Evolutionary conservation across 2,797 vertebrate species (phyloP).

Genomic region (Phrynocephalus forsythii): DNA sequence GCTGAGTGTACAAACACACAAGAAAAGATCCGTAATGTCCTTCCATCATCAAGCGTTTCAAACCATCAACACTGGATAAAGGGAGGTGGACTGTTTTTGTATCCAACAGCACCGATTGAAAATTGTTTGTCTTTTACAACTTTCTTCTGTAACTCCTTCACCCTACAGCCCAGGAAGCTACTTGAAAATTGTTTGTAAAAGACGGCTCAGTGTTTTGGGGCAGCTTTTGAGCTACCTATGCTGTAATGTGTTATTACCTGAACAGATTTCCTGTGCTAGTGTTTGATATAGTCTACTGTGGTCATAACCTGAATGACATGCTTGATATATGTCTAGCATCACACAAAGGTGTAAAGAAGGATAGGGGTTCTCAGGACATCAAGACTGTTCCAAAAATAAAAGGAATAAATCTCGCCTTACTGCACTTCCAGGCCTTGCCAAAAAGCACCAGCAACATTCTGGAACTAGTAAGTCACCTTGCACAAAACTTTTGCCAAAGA

Average conservation of each 20-base stretch:
- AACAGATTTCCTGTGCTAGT: not conserved
- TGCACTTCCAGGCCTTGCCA: not conserved
- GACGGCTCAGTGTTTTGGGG: no score
- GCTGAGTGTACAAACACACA: not conserved
- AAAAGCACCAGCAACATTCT: not conserved
- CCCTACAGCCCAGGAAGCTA: no score
- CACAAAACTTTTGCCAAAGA: not conserved
- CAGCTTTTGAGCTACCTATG: no score
- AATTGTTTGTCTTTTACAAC: no score
- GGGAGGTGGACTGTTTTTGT: not conserved
- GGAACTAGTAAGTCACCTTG: not conserved
- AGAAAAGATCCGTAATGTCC: not conserved
- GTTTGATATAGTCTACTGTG: not conserved
- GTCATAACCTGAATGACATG: not conserved
- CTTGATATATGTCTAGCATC: not conserved
- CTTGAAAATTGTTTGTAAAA: no score
- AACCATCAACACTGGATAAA: not conserved
- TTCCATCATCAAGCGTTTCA: not conserved
- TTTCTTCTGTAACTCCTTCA: no score
- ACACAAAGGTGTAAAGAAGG: not conserved
- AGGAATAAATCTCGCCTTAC: not conserved
- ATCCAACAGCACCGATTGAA: not conserved
- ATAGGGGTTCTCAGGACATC: not conserved
- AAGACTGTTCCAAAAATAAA: not conserved
- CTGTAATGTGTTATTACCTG: no score